A percentile compares a stretch with the other conserved stretches of the same genome.
Conservation (phyloP, 1,140 invertebrate genomes). For the Drosophila melanica region DNA sequence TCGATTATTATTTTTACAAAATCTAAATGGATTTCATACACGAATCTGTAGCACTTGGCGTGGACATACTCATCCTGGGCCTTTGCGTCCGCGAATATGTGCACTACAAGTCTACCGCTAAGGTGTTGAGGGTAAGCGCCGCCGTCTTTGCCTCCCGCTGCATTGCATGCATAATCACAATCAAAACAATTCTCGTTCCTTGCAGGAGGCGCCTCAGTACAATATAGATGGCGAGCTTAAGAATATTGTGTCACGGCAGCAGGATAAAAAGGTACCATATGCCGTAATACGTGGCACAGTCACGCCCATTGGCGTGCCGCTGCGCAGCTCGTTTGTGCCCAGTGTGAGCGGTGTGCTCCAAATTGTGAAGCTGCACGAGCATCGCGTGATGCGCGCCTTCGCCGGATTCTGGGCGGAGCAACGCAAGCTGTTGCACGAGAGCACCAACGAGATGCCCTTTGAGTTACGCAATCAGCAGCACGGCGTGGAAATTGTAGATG, state of each 20-base stretch:
- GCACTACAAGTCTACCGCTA: conserved; percentile 88
- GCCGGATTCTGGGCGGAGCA: conserved; percentile 92
- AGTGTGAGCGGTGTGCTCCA: conserved; percentile 90
- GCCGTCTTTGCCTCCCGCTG: conserved; percentile 1
- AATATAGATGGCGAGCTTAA: conserved; percentile 87
- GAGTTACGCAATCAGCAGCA: conserved; percentile 87
- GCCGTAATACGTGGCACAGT: conserved; percentile 89
- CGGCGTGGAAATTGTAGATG: conserved; percentile 89
- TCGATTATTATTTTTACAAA: conserved; percentile 24
- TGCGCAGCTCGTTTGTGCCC: conserved; percentile 88
- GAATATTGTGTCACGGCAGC: conserved; percentile 86
- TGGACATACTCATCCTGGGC: conserved; percentile 89
- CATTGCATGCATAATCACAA: conserved; percentile 16
- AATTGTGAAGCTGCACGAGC: conserved; percentile 86
- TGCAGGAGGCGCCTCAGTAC: conserved; percentile 87
- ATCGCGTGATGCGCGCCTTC: conserved; percentile 89
- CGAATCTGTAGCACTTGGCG: conserved; percentile 88
- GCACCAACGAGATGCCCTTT: conserved; percentile 90
- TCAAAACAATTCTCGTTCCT: conserved; percentile 23
- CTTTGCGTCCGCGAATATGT: conserved; percentile 89
- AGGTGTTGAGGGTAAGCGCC: conserved; percentile 87
- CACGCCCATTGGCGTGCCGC: conserved; percentile 89
- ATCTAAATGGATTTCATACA: conserved; percentile 76
- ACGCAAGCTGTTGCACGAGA: conserved; percentile 89
- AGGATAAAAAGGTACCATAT: conserved; percentile 88